These are phyloP conservation scores for Rhyacophila evoluta DNA, from an alignment of 2,888 invertebrate species.

Conservation along the genomic window DNA sequence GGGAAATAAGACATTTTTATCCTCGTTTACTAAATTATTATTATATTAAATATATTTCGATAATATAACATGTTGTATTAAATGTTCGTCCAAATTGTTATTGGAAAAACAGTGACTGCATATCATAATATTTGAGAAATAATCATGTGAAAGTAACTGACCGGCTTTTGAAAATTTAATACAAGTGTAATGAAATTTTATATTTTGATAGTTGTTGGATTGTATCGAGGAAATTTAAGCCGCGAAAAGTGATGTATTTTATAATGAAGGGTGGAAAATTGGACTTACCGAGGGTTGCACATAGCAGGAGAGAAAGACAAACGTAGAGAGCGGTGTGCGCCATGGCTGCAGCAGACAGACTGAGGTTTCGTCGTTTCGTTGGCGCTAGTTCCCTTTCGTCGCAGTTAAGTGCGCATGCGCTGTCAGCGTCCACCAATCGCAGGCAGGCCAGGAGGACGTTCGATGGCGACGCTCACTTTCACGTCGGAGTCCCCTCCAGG, in stretches of 20 bases:
- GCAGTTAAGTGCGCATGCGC: conserved; percentile 47
- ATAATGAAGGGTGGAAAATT: background rate
- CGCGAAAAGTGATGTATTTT: background rate
- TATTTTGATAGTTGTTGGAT: too few relatives aligned
- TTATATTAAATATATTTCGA: too few relatives aligned
- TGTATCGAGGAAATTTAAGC: too few relatives aligned
- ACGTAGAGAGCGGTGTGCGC: conserved; percentile 68
- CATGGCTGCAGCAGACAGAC: conserved; percentile 65
- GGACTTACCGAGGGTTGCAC: conserved; percentile 66
- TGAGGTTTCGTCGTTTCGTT: conserved; percentile 63
- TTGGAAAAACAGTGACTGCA: too few relatives aligned
- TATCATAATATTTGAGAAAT: too few relatives aligned
- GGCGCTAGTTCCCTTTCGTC: conserved; percentile 57
- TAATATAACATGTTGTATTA: too few relatives aligned
- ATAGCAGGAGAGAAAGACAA: conserved; percentile 66
- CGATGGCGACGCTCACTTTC: conserved; percentile 35
- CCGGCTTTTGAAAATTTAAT: too few relatives aligned
- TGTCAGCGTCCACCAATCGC: conserved; percentile 29
- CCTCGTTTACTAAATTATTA: too few relatives aligned
- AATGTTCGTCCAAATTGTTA: too few relatives aligned
- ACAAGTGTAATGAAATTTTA: too few relatives aligned
- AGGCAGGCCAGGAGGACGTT: conserved; percentile 36
- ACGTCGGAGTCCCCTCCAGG: conserved; percentile 23
- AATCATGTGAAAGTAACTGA: too few relatives aligned
- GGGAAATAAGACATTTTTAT: too few relatives aligned